Conservation (phyloP, 2,888 invertebrate genomes). For the Bombylius discolor region DNA sequence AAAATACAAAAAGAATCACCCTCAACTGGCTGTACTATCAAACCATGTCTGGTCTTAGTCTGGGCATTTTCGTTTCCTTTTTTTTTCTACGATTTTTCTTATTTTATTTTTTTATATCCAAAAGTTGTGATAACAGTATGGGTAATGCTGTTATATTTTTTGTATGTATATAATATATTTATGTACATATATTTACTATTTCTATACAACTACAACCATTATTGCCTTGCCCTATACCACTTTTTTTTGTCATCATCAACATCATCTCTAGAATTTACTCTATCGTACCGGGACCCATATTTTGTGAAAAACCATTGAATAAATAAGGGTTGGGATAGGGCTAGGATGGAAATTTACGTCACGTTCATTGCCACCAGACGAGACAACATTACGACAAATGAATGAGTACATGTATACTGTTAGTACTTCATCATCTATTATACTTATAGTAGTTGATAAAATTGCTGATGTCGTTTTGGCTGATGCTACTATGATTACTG, state of each 20-base stretch:
- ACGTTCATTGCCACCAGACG: constrained; percentile 11
- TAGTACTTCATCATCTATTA: background rate
- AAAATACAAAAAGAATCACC: background rate
- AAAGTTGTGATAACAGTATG: background rate
- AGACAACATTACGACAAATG: constrained; percentile 3
- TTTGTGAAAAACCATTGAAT: constrained; percentile 6
- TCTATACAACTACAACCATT: too few relatives aligned
- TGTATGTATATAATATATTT: too few relatives aligned
- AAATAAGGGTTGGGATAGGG: constrained; percentile 11
- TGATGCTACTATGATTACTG: background rate
- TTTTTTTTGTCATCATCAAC: background rate
- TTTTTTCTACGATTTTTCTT: background rate
- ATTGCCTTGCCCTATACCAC: background rate
- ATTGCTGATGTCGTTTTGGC: background rate
- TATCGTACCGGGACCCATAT: constrained; percentile 12
- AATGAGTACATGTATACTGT: background rate
- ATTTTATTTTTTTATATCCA: background rate
- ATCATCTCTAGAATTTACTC: background rate
- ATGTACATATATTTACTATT: too few relatives aligned
- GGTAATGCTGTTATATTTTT: background rate
- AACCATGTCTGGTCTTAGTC: constrained; percentile 11
- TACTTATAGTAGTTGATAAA: background rate
- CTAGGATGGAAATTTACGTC: constrained; percentile 11
- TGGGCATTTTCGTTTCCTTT: background rate
- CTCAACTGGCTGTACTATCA: background rate